Percentiles rank a stretch among this genome's conserved stretches.
phyloP scores from a whole-genome alignment of 2,113 vertebrate genomes.

The Copsychus sechellarum region DNA sequence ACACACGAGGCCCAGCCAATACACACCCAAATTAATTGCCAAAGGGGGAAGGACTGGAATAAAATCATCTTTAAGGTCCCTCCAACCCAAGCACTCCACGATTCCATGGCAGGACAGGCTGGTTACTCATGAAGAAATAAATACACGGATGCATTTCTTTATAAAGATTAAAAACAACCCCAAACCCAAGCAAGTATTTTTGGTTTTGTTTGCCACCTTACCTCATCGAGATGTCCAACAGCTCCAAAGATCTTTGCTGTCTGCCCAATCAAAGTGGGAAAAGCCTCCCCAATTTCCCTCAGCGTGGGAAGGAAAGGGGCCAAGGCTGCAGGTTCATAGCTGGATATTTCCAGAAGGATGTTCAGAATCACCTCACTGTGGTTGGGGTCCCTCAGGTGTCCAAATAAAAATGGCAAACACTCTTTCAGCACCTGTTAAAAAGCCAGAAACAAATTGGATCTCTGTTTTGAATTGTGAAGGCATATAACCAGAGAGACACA shows the following conservation, averaged over 20 bases:
- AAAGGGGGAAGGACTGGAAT: not conserved
- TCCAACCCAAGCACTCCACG: not conserved
- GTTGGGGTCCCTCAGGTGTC: conserved; percentile 76
- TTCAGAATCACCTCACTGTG: conserved; percentile 80
- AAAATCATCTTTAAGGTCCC: not conserved
- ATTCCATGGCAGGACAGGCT: not conserved
- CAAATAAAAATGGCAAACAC: conserved; percentile 80
- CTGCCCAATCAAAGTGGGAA: conserved; percentile 82
- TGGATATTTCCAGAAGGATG: conserved; percentile 82
- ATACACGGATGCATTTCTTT: not conserved
- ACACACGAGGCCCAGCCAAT: not conserved
- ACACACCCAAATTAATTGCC: not conserved
- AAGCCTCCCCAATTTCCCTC: conserved; percentile 78
- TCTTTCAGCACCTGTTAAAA: conserved; percentile 80
- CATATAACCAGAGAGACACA: not conserved
- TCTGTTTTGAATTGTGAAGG: not conserved
- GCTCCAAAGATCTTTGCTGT: conserved; percentile 87
- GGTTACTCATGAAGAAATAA: not conserved
- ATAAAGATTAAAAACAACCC: not conserved
- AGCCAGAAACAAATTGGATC: not conserved
- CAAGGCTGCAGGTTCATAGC: conserved; percentile 82
- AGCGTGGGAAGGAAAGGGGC: conserved; percentile 78
- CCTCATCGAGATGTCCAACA: conserved; percentile 88
- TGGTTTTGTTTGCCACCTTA: not conserved
- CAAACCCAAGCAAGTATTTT: not conserved